Evolutionary conservation across 2,888 invertebrate genomes (phyloP), one percentile per base, ranked within the genome.

Genomic region (Antheraea yamamai): DNA sequence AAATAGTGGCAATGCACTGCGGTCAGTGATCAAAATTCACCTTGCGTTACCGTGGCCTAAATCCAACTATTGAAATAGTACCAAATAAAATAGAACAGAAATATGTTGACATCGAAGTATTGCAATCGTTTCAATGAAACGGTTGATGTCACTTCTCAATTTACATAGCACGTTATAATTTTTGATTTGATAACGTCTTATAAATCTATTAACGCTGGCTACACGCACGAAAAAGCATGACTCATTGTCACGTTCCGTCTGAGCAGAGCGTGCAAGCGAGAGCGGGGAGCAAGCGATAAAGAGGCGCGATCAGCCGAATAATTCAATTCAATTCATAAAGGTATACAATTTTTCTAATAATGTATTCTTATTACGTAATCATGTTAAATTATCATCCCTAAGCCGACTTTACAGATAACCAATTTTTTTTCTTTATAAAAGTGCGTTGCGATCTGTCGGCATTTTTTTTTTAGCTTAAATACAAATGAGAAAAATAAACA

Each of bases 41-140:
- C 68, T 58, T 70, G 20, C 58, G 30, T 68, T 58, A 35, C 47
- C 39, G 68, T 47, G 68, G 58, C 73, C 73, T 39, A 70, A 73
- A 75, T 75, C 39, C 26, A 66, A 66, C 14, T 16, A 66, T 30
- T 30, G 30, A 66, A 66, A 30, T 6, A 18, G 64, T 61, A 61
- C 30, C 30, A 66, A 26, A 66, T 12, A 66, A 66, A 66, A 66
- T 26, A 66, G 30, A 26, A 30, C 64, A 66, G 26, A 30, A 61
- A 16, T 14, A 18, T 66, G 26, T 30, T 66, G 30, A 30, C 26
- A 66, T 30, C 14, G 4, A 30, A 26, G 30, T 66, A 30, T 30
- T 66, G 64, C 16, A 26, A 66, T 16, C 64, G 64, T 66, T 30
- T 61, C 61, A 58, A n/a, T n/a, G 18, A 58, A n/a, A 61, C n/a